Conservation (phyloP, 2,113 vertebrate genomes). For the Dunckerocampus dactyliophorus region DNA sequence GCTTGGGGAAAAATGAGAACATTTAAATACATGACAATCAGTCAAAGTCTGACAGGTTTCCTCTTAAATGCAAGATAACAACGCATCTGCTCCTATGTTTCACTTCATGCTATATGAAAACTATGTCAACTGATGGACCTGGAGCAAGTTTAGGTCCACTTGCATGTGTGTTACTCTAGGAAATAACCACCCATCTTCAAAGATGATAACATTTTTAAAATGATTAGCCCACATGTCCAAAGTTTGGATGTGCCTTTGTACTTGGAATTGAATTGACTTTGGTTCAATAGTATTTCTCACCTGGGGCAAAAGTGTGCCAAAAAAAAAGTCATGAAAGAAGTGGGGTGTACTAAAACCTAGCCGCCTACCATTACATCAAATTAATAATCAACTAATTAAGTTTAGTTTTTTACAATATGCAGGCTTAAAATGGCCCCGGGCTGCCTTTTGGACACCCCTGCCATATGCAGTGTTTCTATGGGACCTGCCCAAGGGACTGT, state of each 20-base stretch:
- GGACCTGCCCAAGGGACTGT: conserved; percentile 46
- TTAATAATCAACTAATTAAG: too few relatives aligned
- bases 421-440: too few relatives aligned
- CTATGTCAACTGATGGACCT: not conserved
- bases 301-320: too few relatives aligned
- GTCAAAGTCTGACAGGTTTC: not conserved
- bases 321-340: too few relatives aligned
- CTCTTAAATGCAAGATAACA: not conserved
- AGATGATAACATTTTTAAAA: conserved; percentile 45
- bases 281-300: too few relatives aligned
- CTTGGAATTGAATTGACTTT: too few relatives aligned
- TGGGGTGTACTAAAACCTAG: too few relatives aligned
- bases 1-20: not conserved
- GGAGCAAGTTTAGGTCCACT: not conserved
- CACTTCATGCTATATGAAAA: not conserved
- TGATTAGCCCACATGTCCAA: conserved; percentile 23
- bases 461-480: conserved; percentile 31
- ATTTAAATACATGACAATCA: not conserved
- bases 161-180: not conserved
- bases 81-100: not conserved
- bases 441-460: too few relatives aligned
- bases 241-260: too few relatives aligned
- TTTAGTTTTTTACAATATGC: too few relatives aligned
- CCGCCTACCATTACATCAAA: too few relatives aligned
- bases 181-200: conserved; percentile 14